Base-by-base conservation (phyloP, 2,888 invertebrate species). In the Coelopa pilipes region DNA sequence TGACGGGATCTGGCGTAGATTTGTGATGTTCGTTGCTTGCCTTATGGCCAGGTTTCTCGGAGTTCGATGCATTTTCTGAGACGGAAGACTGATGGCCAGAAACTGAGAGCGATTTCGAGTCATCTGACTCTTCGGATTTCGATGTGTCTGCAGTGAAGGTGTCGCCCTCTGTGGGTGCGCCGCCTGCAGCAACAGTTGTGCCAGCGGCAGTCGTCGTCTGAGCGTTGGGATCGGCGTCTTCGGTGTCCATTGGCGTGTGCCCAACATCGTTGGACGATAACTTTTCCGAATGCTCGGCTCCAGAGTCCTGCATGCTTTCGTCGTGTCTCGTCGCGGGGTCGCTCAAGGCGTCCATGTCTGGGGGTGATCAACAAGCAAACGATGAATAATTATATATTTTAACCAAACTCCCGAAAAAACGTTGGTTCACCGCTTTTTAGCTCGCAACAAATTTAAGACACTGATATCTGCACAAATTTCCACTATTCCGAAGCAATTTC, bases 181-280 rank as follows among this genome's bases (percentile, higher is more conserved):
- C 55, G 47, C 24, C 46, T 12, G 13, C 47, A 13, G 34, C 34
- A 67, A 21, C 47, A 49, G 47, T 62, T 34, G 60, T 34, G n/a
- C 15, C 13, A 53, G n/a, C 53, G 13, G 53, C 53, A n/a, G 70
- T 46, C 19, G 46, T 47, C 9, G 69, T 11, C 45, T 12, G 53
- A 34, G 59, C 24, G 7, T 46, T 7, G 1, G 47, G 19, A 12
- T 46, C 34, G 0, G 59, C 45, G 21, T 65, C 65, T 17, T 71
- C 65, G 9, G 47, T 65, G 15, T 71, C 71, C 71, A 71, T 71
- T 3, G 53, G 34, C 19, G 60, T 65, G 55, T 60, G 45, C 11
- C 21, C 15, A 62, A 34, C 45, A n/a, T 21, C 62, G n/a, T 12
- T 5, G 5, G 24, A 34, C 3, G 53, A 5, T 9, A 11, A 1